Evolutionary conservation across 2,888 invertebrate species (phyloP).

Genomic region (Meteorus colon): DNA sequence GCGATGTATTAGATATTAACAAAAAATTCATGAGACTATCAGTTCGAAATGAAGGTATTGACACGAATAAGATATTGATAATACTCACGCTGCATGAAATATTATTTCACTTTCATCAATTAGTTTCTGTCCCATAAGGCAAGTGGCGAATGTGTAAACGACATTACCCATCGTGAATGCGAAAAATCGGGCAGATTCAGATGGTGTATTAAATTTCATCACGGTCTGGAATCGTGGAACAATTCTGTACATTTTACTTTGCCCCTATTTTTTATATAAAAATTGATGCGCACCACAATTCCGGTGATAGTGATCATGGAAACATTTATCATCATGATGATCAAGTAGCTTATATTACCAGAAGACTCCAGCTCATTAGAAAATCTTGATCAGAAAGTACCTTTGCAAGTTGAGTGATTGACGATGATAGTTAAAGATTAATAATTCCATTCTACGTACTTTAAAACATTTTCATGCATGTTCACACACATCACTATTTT

Average conservation of each 20-base stretch:
- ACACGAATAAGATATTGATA: too few species aligned
- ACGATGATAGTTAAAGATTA: neutral
- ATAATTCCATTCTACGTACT: neutral
- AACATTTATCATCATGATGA: constrained; percentile 42
- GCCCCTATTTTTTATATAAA: neutral
- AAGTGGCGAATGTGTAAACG: constrained; percentile 44
- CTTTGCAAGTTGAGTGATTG: neutral
- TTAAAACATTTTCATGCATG: constrained; percentile 4
- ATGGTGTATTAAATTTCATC: constrained; percentile 34
- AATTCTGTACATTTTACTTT: neutral
- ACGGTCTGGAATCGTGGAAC: constrained; percentile 31
- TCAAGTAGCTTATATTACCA: constrained; percentile 32
- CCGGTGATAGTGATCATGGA: constrained; percentile 46
- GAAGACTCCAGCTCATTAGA: constrained; percentile 37
- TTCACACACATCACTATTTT: constrained; percentile 8
- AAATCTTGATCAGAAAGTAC: constrained; percentile 32
- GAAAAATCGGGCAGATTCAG: constrained; percentile 35
- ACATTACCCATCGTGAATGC: constrained; percentile 39
- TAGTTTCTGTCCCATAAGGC: constrained; percentile 46
- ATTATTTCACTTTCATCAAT: constrained; percentile 41
- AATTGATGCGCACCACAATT: constrained; percentile 34
- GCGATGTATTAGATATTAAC: too few species aligned
- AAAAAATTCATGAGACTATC: too few species aligned
- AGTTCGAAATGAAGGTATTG: too few species aligned
- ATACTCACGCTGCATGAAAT: constrained; percentile 39